Evolutionary conservation across 2,113 vertebrate species (phyloP).

Genomic region (Sebastes fasciatus): DNA sequence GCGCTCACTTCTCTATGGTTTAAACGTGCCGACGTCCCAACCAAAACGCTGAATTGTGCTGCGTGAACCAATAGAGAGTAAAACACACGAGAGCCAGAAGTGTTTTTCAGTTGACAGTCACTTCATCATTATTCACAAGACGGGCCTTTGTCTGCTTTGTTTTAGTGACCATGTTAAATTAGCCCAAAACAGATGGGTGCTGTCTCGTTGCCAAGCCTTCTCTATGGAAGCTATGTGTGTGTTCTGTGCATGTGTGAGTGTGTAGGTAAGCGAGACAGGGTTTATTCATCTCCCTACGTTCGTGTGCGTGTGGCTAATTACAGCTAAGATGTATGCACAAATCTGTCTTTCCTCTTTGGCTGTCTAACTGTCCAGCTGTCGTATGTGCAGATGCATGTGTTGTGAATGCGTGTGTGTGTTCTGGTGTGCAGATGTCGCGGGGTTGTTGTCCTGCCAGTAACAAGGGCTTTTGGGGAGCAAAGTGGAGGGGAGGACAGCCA

Average conservation of each 20-base stretch:
- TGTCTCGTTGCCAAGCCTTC: constrained; percentile 74
- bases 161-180: constrained; percentile 80
- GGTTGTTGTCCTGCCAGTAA: constrained; percentile 65
- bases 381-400: constrained; percentile 37
- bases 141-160: constrained; percentile 75
- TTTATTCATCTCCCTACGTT: constrained; percentile 40
- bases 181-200: constrained; percentile 79
- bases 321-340: constrained; percentile 55
- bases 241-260: constrained; percentile 11
- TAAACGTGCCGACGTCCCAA: background rate
- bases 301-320: constrained; percentile 54
- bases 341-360: constrained; percentile 62
- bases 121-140: constrained; percentile 76
- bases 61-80: constrained; percentile 43
- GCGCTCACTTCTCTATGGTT: constrained; percentile 15
- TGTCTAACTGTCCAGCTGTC: constrained; percentile 68
- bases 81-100: constrained; percentile 47
- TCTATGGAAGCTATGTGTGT: constrained; percentile 55
- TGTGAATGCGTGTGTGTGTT: constrained; percentile 29
- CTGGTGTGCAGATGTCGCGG: constrained; percentile 66
- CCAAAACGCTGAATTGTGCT: constrained; percentile 22
- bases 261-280: constrained; percentile 47
- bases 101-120: constrained; percentile 67
- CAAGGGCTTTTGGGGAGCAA: constrained; percentile 63
- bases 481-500: constrained; percentile 74